Base-by-base conservation (phyloP, 2,888 invertebrate genomes). In the Helleia helle region DNA sequence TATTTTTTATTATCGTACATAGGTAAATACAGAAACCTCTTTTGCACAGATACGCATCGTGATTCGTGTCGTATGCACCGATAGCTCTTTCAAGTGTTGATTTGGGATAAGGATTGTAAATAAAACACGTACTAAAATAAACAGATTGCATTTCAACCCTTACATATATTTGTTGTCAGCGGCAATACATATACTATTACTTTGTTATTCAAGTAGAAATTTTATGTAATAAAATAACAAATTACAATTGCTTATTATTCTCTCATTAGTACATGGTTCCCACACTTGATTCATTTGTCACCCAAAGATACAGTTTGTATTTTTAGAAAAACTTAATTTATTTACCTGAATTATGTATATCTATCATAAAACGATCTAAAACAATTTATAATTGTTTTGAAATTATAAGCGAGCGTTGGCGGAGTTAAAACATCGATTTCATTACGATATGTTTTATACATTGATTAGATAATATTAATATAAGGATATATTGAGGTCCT, bases 121-220 rank as follows among this genome's bases (percentile, higher is more conserved):
- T 47, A 50, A 48, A 47, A 44, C 41, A 28, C 36, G 43, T 40
- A 38, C 42, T 47, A 49, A 48, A 51, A 56, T 55, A 56, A 59
- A 58, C 54, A 56, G 50, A 59, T 53, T 57, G 55, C 56, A 58
- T 58, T 59, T 55, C 46, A 52, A 55, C 50, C 53, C 48, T 52
- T 55, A 54, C 55, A 53, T 43, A 44, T 43, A 43, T 41, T 37
- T 38, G 41, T 28, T 40, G 26, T 47, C 43, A 44, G 36, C 38
- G 31, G 41, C 41, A 29, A 41, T 11, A 22, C 15, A 30, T 44
- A 38, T 41, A 44, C 28, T 27, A 11, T 30, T n/a, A n/a, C n/a
- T 36, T 39, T 37, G 11, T 39, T 37, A 42, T 17, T 31, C 38
- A 26, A 39, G 28, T 39, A 39, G 9, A 39, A 39, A 39, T 14